These are phyloP conservation scores for Agapornis roseicollis DNA, from an alignment of 2,113 vertebrate species.

Conservation along the genomic window DNA sequence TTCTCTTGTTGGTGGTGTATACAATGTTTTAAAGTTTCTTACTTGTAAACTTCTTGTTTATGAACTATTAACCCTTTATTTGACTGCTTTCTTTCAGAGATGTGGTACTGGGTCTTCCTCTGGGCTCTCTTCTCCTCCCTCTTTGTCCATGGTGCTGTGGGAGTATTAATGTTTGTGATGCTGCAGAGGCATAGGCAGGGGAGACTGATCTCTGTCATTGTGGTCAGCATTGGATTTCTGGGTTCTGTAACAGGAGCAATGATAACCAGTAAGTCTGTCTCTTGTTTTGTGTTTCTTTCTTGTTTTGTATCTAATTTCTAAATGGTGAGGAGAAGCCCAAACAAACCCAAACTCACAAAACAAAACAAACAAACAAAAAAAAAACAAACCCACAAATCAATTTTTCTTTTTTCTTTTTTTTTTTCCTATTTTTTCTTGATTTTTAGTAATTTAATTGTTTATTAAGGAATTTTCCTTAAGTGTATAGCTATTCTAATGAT, in stretches of 20 bases:
- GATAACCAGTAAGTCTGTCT: conserved; percentile 92
- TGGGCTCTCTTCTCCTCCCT: conserved; percentile 99
- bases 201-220: conserved; percentile 90
- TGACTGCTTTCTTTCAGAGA: conserved; percentile 82
- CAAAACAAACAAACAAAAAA: background rate
- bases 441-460: background rate
- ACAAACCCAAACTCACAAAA: background rate
- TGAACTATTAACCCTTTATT: conserved; percentile 43
- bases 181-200: conserved; percentile 94
- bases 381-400: too few relatives aligned
- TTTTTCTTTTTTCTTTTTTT: background rate
- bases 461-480: background rate
- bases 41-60: background rate
- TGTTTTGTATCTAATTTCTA: background rate
- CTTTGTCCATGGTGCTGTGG: conserved; percentile 90
- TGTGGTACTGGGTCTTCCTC: conserved; percentile 99
- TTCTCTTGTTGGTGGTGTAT: background rate
- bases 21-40: background rate
- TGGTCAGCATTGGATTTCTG: conserved; percentile 93
- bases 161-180: conserved; percentile 94
- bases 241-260: conserved; percentile 90
- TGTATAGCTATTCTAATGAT: background rate
- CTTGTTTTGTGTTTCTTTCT: background rate
- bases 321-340: background rate
- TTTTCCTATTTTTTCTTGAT: background rate